A percentile compares a stretch with the other conserved stretches of the same genome.
These are phyloP conservation scores for Steinernema carpocapsae DNA, from an alignment of 2,888 invertebrate genomes.

Conservation along the genomic window DNA sequence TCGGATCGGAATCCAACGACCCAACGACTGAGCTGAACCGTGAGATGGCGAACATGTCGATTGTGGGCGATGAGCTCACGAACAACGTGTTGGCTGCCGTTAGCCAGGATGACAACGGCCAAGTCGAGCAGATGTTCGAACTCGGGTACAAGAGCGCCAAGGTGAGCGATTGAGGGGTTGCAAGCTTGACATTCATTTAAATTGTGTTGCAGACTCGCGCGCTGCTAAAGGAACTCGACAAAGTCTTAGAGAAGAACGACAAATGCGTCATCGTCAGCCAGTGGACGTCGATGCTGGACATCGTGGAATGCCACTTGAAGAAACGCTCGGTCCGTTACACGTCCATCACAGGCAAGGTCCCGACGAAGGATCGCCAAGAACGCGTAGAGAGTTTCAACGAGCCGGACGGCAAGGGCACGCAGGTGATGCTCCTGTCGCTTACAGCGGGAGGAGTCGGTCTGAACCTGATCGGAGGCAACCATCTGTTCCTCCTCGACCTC, in stretches of 20 bases:
- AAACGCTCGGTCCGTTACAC: slow-evolving; percentile 70
- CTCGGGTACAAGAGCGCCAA: slow-evolving; percentile 45
- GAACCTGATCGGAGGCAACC: slow-evolving; percentile 89
- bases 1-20: not conserved
- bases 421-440: slow-evolving; percentile 81
- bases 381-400: slow-evolving; percentile 78
- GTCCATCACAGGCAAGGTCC: slow-evolving; percentile 80
- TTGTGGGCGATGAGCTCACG: slow-evolving; percentile 29
- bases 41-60: slow-evolving; percentile 8
- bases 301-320: slow-evolving; percentile 77
- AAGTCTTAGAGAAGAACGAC: slow-evolving; percentile 44
- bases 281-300: slow-evolving; percentile 83
- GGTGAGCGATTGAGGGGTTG: slow-evolving; percentile 22
- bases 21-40: slow-evolving; percentile 25
- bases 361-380: slow-evolving; percentile 67
- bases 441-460: slow-evolving; percentile 93
- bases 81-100: slow-evolving; percentile 11
- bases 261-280: slow-evolving; percentile 81
- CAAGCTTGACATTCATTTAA: slow-evolving; percentile 8
- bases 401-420: slow-evolving; percentile 72
- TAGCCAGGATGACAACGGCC: slow-evolving; percentile 23
- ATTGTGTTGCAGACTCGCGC: slow-evolving; percentile 41
- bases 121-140: slow-evolving; percentile 51
- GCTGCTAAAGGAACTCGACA: slow-evolving; percentile 45
- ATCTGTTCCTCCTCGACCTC: slow-evolving; percentile 85